Percentiles rank a stretch among this genome's conserved stretches.
phyloP scores from a whole-genome alignment of 2,797 vertebrate genomes.

The Lates japonicus region DNA sequence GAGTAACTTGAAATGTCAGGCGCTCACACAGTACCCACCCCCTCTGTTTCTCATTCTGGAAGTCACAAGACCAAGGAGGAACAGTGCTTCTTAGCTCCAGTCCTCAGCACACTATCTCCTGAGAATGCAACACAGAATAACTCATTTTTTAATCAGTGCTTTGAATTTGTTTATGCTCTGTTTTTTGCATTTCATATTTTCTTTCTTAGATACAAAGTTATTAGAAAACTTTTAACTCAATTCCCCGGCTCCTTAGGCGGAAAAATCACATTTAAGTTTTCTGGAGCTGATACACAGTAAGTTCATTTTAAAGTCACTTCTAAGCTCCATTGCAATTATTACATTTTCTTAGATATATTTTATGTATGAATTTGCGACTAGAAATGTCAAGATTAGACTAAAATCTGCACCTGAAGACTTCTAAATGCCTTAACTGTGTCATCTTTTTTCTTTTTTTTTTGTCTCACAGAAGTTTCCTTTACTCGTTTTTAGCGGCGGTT shows the following conservation, averaged over 20 bases:
- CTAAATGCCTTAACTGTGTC: no score
- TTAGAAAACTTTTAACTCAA: slow-evolving; percentile 27
- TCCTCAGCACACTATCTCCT: no score
- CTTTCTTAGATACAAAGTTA: slow-evolving; percentile 2
- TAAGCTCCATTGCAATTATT: not conserved
- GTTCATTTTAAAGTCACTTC: slow-evolving; percentile 9
- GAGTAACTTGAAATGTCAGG: slow-evolving; percentile 53
- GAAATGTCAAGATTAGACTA: not conserved
- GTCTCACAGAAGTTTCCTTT: not conserved
- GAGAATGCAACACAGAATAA: slow-evolving; percentile 15
- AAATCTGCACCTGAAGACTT: not conserved
- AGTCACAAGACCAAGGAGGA: slow-evolving; percentile 47
- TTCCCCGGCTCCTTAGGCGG: slow-evolving; percentile 42
- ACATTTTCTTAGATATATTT: not conserved
- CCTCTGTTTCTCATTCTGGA: slow-evolving; percentile 55
- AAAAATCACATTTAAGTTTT: slow-evolving; percentile 27
- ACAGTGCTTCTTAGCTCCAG: slow-evolving; percentile 25
- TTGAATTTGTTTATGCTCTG: no score
- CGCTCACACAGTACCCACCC: not conserved
- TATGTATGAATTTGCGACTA: fast-evolving
- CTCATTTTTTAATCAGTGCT: not conserved
- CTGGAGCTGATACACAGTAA: slow-evolving; percentile 56
- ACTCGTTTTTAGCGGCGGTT: not conserved
- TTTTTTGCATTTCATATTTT: slow-evolving; percentile 2
- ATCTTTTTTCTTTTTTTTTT: not conserved